A percentile compares a stretch with the other conserved stretches of the same genome.
Conservation (phyloP, 1,140 invertebrate genomes). For the Caenorhabditis inopinata region DNA sequence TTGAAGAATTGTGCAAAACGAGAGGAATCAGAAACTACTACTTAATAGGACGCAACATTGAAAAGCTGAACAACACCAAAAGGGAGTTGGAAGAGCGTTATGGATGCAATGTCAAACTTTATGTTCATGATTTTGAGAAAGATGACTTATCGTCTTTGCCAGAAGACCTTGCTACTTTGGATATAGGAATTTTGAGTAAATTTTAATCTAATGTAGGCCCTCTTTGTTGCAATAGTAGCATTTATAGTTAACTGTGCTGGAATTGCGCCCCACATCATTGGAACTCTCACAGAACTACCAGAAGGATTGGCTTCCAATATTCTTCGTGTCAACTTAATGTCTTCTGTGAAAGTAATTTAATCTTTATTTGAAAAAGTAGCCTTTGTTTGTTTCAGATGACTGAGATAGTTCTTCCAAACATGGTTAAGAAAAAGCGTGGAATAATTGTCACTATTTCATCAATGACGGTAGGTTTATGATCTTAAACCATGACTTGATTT, state of each 20-base stretch:
- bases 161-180: conserved; percentile 76
- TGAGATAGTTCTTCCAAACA: conserved; percentile 79
- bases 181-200: conserved; percentile 79
- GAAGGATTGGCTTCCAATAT: conserved; percentile 65
- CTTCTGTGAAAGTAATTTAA: conserved; percentile 53
- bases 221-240: too few relatives aligned
- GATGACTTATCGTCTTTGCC: conserved; percentile 61
- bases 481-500: too few relatives aligned
- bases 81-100: conserved; percentile 73
- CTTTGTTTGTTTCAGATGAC: conserved; percentile 74
- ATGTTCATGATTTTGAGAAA: conserved; percentile 64
- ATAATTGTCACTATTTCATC: conserved; percentile 91
- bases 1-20: conserved; percentile 72
- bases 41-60: conserved; percentile 80
- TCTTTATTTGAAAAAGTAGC: neutral
- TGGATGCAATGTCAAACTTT: conserved; percentile 51
- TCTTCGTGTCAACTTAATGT: conserved; percentile 61
- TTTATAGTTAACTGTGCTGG: conserved; percentile 87
- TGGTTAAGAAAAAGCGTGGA: conserved; percentile 81
- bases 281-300: conserved; percentile 69
- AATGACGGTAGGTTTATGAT: conserved; percentile 75
- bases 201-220: neutral
- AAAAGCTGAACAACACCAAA: conserved; percentile 80
- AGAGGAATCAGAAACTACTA: conserved; percentile 62
- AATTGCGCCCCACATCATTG: conserved; percentile 82